Evolutionary conservation across 2,888 invertebrate species (phyloP).

Genomic region (Himalopsyche tibetana): DNA sequence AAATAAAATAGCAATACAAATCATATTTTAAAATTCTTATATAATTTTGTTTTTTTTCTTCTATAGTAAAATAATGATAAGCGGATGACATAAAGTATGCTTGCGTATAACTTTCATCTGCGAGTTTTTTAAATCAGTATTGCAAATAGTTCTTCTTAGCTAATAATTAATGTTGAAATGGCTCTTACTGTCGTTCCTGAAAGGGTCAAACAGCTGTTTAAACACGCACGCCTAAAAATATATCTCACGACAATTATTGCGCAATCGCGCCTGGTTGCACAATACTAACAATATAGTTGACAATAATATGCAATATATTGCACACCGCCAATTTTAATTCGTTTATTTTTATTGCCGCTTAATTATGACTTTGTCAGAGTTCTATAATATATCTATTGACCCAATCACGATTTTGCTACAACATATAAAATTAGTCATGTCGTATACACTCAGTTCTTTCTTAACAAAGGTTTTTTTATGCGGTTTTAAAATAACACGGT

Average conservation of each 20-base stretch:
- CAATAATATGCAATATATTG: constrained; percentile 7
- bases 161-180: neutral
- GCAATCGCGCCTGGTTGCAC: neutral
- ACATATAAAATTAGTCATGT: neutral
- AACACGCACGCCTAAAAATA: constrained; percentile 30
- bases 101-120: neutral
- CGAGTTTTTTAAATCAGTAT: neutral
- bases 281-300: constrained; percentile 30
- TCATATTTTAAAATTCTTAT: neutral
- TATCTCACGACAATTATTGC: constrained; percentile 14
- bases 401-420: neutral
- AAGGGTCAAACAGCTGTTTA: constrained; percentile 40
- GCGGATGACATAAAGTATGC: neutral
- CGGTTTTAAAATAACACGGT: too few species aligned
- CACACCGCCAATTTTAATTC: constrained; percentile 5
- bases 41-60: neutral
- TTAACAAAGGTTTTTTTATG: too few species aligned
- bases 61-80: neutral
- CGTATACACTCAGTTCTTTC: too few species aligned
- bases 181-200: neutral
- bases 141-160: neutral
- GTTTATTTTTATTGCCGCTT: constrained; percentile 17
- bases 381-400: neutral
- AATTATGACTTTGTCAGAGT: neutral
- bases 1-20: too few species aligned